Conservation (phyloP, 2,888 invertebrate genomes). For the Crossocerus cetratus region DNA sequence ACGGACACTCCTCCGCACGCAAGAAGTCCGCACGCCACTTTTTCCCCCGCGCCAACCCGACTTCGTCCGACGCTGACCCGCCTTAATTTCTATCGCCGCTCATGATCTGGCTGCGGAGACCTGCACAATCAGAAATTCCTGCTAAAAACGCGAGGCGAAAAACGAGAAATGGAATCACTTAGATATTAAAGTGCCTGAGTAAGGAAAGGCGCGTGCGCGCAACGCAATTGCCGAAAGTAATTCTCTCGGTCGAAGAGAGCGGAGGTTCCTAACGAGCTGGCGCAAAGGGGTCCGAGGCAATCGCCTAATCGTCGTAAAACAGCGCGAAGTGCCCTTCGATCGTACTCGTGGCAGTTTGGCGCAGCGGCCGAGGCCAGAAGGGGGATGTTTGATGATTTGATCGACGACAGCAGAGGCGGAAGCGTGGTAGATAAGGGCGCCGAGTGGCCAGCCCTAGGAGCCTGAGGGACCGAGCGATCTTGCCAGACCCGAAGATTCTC, state of each 20-base stretch:
- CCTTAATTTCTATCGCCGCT: too few species aligned
- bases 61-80: too few species aligned
- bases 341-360: slow-evolving; percentile 23
- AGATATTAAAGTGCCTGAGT: neutral
- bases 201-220: slow-evolving; percentile 8
- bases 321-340: slow-evolving; percentile 40
- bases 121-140: too few species aligned
- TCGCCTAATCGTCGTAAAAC: slow-evolving; percentile 54
- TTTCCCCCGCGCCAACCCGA: too few species aligned
- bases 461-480: slow-evolving; percentile 27
- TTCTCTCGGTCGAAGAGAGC: slow-evolving; percentile 34
- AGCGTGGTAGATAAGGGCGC: slow-evolving; percentile 12
- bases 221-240: slow-evolving; percentile 40
- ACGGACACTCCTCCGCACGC: neutral
- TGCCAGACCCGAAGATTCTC: slow-evolving; percentile 34
- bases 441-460: neutral
- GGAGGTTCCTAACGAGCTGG: slow-evolving; percentile 38
- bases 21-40: too few species aligned
- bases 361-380: slow-evolving; percentile 7
- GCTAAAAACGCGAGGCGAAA: neutral
- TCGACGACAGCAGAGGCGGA: slow-evolving; percentile 34
- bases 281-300: slow-evolving; percentile 33
- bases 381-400: slow-evolving; percentile 44
- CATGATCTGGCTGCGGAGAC: too few species aligned
- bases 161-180: neutral